Conservation (phyloP, 2,888 invertebrate genomes). For the Deilephila porcellus region DNA sequence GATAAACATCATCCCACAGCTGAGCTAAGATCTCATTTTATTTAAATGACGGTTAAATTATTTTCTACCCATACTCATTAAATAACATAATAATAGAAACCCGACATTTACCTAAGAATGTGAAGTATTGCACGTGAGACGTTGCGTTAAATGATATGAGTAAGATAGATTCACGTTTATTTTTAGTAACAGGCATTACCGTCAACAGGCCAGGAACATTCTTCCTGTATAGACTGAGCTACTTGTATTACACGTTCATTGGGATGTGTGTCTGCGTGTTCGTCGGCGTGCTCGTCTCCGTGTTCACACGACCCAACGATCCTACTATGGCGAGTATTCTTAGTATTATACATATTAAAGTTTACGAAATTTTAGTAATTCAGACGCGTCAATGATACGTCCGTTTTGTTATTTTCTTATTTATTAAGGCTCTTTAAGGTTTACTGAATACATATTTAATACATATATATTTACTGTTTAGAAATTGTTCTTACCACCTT, state of each 20-base stretch:
- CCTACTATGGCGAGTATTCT: constrained; percentile 75
- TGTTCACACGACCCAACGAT: constrained; percentile 86
- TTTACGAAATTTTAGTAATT: too few relatives aligned
- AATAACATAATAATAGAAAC: not conserved
- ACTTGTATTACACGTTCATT: constrained; percentile 91
- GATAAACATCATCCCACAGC: too few relatives aligned
- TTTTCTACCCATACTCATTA: not conserved
- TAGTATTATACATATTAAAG: too few relatives aligned
- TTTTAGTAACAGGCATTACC: constrained; percentile 36
- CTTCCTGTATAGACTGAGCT: constrained; percentile 88
- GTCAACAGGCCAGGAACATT: constrained; percentile 84
- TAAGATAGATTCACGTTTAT: constrained; percentile 34
- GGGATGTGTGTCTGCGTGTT: constrained; percentile 87
- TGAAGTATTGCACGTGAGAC: not conserved
- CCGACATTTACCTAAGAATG: constrained; percentile 4
- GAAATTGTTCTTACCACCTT: too few relatives aligned
- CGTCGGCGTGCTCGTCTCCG: constrained; percentile 88
- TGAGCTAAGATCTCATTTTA: too few relatives aligned
- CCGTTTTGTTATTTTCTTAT: too few relatives aligned
- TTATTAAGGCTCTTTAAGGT: too few relatives aligned
- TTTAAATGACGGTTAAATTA: not conserved
- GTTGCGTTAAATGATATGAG: constrained; percentile 3
- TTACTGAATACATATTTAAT: too few relatives aligned
- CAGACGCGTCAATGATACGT: too few relatives aligned
- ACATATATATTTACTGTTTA: too few relatives aligned